Evolutionary conservation across 2,797 vertebrate species (phyloP), one percentile per base, ranked within the genome.

Genomic region (Denticeps clupeoides): DNA sequence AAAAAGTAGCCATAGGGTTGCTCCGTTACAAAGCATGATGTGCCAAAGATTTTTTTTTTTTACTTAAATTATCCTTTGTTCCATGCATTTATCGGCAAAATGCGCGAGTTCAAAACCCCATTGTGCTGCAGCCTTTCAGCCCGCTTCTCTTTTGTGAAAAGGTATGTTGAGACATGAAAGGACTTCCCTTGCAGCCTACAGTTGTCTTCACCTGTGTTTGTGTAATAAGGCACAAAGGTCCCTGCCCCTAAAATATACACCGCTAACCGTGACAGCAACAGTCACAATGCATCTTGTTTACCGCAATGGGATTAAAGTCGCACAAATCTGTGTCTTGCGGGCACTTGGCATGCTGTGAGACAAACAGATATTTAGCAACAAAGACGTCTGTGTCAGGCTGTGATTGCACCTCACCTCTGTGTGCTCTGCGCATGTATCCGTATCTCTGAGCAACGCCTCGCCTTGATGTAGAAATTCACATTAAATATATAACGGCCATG

Each of bases 1-100:
- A 77, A 79, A 77, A 74, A 66, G 62, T 72, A 58, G 69, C 70
- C 70, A 4, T n/a, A 70, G 68, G 77, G 71, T 69, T 65, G n/a
- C 45, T 51, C 57, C 63, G 58, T 32, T 59, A 41, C 11, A 40
- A 68, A 61, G 58, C 51, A 53, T 44, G 56, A 68, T 47, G 11
- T 65, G 63, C 67, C 59, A 56, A 49, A 63, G 61, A 51, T 57
- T 51, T 45, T 66, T 71, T 69, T 61, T 48, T 57, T 69, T 75
- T 32, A 60, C 60, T n/a, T n/a, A n/a, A n/a, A 56, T 7, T 63
- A 52, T 7, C 3, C 1, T 7, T 52, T 49, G 43, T 7, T 51
- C 37, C 24, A 5, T n/a, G 59, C 47, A 56, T 58, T 59, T 59
- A 72, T 65, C 67, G 72, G 68, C 62, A 57, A 53, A 64, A 52